Base-by-base conservation (phyloP, 2,113 vertebrate genomes). In the Scortum barcoo region DNA sequence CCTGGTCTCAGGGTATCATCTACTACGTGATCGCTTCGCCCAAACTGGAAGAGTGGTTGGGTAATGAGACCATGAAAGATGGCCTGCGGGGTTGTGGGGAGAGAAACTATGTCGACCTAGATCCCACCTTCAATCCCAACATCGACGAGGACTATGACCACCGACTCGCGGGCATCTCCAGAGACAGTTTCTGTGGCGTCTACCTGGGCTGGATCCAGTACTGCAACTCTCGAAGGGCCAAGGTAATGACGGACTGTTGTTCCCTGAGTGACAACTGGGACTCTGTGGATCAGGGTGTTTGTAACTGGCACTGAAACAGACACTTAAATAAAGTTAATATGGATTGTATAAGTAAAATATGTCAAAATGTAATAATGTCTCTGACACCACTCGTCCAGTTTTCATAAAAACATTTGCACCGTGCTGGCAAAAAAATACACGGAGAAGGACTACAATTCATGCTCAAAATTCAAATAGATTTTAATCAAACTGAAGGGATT, bases 71-170 rank as follows among this genome's bases (percentile, higher is more conserved):
- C 2, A 97, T 99, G 97, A 97, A 96, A 88, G 98, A 99, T 61
- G 97, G 98, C 24, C 93, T 99, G 24, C 95, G 96, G 53, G 92
- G 94, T 3, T 99, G 97, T 78, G 92, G 95, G 1, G 97, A 99
- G 90, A 95, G 96, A 80, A 98, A 98, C 91, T 99, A 99, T 1
- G 98, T 99, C 28, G 98, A 99, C 85, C 96, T 99, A 68, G 98
- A 99, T 89, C 98, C 98, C 14, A 99, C 98, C 3, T 99, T 99
- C 93, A 99, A 99, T 86, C 98, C 98, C 71, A 99, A 99, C 93
- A 99, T 99, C 44, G 98, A 99, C 57, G 98, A 99, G 89, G 98
- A 99, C 93, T 99, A 99, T 72, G 98, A 99, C 93, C 98, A 99
- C 28, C 96, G 97, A 2, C 94, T 99, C 26, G 97, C 98, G 17